phyloP scores from a whole-genome alignment of 2,797 vertebrate genomes.

The Eospalax fontanierii region DNA sequence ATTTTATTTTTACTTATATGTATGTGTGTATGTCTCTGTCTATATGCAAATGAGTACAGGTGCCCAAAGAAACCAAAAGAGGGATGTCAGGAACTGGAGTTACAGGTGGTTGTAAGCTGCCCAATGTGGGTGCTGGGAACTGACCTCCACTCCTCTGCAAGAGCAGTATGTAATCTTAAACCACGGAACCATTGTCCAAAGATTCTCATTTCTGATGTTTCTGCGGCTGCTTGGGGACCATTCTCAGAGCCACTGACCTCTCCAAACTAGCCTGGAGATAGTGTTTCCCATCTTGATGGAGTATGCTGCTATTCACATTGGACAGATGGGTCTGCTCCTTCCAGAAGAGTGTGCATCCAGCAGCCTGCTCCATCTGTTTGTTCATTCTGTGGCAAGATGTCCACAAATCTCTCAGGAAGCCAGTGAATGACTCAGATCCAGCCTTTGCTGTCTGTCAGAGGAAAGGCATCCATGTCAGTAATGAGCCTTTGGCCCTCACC shows the following conservation, averaged over 20 bases:
- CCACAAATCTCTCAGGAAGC: constrained; percentile 59
- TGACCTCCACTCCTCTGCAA: neutral
- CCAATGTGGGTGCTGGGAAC: neutral
- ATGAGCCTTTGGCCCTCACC: neutral
- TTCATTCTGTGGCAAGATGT: constrained; percentile 30
- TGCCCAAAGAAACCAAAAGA: neutral
- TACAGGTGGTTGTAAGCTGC: neutral
- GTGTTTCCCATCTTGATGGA: neutral
- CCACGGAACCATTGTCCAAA: neutral
- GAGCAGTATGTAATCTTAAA: neutral
- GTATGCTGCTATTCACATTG: neutral
- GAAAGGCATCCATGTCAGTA: constrained; percentile 49
- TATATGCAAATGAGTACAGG: neutral
- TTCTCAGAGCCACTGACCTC: neutral
- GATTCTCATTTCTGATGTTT: neutral
- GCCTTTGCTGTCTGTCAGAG: constrained; percentile 57
- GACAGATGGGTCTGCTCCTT: neutral
- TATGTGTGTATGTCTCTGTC: neutral
- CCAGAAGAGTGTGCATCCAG: neutral
- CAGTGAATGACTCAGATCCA: constrained; percentile 38
- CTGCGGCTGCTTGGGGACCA: neutral
- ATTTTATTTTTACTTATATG: neutral
- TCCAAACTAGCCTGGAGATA: neutral
- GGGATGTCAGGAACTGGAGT: neutral
- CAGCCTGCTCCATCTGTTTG: constrained; percentile 57